Conservation (phyloP, 2,797 vertebrate genomes). For the Rhinatrema bivittatum region DNA sequence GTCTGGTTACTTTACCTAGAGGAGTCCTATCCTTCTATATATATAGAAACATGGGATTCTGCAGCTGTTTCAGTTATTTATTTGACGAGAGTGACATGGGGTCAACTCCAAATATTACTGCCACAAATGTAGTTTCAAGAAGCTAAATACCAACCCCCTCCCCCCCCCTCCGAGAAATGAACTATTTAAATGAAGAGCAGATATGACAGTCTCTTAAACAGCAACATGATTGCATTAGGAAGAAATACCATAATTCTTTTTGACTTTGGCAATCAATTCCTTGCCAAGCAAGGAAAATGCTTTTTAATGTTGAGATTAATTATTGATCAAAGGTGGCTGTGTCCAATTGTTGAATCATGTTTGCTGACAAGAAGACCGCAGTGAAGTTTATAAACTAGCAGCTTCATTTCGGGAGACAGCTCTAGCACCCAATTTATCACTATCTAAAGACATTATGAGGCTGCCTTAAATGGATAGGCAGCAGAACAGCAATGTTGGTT, state of each 20-base stretch:
- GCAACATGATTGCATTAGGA: too few relatives aligned
- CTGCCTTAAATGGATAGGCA: conserved; percentile 48
- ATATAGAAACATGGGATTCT: conserved; percentile 18
- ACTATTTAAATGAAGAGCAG: too few relatives aligned
- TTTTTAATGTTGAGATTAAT: conserved; percentile 62
- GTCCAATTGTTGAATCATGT: conserved; percentile 26
- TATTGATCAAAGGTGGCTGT: conserved; percentile 44
- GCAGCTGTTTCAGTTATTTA: conserved; percentile 23
- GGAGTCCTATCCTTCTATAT: conserved; percentile 26
- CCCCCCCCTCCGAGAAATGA: too few relatives aligned
- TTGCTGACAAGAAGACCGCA: conserved; percentile 32
- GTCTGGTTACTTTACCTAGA: conserved; percentile 18
- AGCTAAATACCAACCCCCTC: conserved; percentile 15
- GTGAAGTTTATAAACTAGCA: conserved; percentile 2
- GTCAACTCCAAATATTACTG: neutral
- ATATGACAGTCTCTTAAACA: too few relatives aligned
- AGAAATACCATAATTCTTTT: conserved; percentile 2
- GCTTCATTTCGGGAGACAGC: conserved; percentile 30
- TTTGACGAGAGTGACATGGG: conserved; percentile 1
- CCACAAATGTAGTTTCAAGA: conserved; percentile 11
- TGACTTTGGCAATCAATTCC: conserved; percentile 33
- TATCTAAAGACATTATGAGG: conserved; percentile 43
- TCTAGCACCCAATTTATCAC: conserved; percentile 56
- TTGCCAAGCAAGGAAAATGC: conserved; percentile 46
- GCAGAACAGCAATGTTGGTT: conserved; percentile 28